Evolutionary conservation across 2,113 vertebrate species (phyloP), one percentile per base, ranked within the genome.

Genomic region (Neogobius melanostomus): DNA sequence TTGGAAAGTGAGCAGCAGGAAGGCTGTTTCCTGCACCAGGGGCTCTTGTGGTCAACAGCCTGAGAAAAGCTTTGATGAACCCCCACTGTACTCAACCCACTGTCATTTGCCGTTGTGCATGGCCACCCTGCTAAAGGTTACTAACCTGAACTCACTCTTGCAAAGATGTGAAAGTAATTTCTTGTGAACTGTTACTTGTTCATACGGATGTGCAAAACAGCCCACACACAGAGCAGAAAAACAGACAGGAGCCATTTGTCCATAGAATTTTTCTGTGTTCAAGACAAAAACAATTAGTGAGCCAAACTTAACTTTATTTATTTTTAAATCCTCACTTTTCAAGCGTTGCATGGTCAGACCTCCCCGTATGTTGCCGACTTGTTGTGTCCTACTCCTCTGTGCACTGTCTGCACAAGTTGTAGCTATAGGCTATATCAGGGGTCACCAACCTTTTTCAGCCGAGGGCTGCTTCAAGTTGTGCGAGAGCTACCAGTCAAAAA

Each of bases 1-100:
- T 85, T 83, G 76, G 84, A 78, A 84, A 87, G 82, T 83, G 73
- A 90, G 77, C 82, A 71, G 75, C 78, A 81, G 87, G 86, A 89
- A 89, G 71, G 80, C 74, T 78, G 72, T 75, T 91, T 91, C 90
- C 87, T 91, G 84, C 66, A 71, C 52, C 79, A 79, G 74, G 71
- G 79, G 74, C 79, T 89, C 54, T 80, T 82, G 79, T 80, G 63
- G 79, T 46, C 82, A 87, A 79, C 77, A 79, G 76, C 86, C 85
- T 86, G 78, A 82, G 86, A 87, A 88, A 84, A 72, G 77, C 86
- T 87, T 87, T 85, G 79, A 87, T 80, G 75, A 74, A 74, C 76
- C 81, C 79, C 70, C 66, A 69, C 85, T 79, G 77, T 83, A 86
- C 80, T 82, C 70, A 79, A 77, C 17, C 72, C 68, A 72, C 57